Conservation (phyloP, 2,113 vertebrate genomes). For the Casuarius casuarius region DNA sequence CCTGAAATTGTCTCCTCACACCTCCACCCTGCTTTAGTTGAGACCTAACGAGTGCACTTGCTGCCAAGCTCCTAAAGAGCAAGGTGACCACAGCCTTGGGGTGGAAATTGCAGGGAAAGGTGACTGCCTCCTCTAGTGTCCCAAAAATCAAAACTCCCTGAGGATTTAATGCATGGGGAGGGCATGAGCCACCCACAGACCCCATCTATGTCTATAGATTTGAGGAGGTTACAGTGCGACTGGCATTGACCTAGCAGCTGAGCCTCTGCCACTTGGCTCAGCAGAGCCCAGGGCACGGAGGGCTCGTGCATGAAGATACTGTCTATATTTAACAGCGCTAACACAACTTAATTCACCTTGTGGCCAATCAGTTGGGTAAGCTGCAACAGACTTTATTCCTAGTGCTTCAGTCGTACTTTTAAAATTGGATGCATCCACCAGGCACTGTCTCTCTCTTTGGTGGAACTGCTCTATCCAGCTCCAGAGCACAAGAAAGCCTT, state of each 20-base stretch:
- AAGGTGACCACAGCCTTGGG: not conserved
- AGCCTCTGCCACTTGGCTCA: not conserved
- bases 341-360: not conserved
- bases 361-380: not conserved
- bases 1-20: not conserved
- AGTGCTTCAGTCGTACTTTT: not conserved
- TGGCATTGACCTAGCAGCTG: not conserved
- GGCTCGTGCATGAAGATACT: fast-evolving
- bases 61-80: not conserved
- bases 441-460: not conserved
- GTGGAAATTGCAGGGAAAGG: not conserved
- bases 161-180: not conserved
- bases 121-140: not conserved
- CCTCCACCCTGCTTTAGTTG: not conserved
- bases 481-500: not conserved
- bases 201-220: fast-evolving
- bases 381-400: not conserved
- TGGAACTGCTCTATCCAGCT: not conserved
- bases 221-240: not conserved
- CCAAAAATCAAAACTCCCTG: not conserved
- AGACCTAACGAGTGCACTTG: not conserved
- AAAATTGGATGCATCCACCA: not conserved
- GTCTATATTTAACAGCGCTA: not conserved
- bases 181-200: not conserved
- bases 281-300: not conserved